phyloP scores from a whole-genome alignment of 2,797 vertebrate genomes.

The Oreortyx pictus region DNA sequence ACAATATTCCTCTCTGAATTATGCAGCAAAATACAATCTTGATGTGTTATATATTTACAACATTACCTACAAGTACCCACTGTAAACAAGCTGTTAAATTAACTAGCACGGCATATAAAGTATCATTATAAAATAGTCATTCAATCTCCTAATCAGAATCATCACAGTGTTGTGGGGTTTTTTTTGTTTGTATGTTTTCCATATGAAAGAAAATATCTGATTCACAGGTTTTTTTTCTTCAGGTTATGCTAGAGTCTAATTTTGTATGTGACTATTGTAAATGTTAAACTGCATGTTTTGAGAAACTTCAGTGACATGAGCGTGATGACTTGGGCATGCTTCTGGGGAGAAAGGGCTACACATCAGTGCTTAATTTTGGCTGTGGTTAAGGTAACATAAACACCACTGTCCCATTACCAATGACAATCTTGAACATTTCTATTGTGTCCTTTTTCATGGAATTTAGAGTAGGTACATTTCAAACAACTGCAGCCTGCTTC shows the following conservation, averaged over 20 bases:
- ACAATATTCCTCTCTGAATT: neutral
- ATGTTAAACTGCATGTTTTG: neutral
- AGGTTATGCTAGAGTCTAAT: neutral
- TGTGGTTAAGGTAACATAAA: neutral
- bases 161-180: neutral
- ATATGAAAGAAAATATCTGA: conserved; percentile 54
- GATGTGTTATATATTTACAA: conserved; percentile 45
- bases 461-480: neutral
- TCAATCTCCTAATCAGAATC: conserved; percentile 53
- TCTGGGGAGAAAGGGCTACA: neutral
- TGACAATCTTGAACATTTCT: neutral
- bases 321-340: neutral
- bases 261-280: neutral
- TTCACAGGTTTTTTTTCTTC: neutral
- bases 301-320: neutral
- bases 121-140: conserved; percentile 53
- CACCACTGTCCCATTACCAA: neutral
- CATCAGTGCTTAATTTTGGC: neutral
- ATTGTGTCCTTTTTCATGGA: neutral
- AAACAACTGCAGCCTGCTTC: neutral
- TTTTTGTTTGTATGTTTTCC: conserved; percentile 6
- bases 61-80: conserved; percentile 50
- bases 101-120: conserved; percentile 27
- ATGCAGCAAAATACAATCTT: neutral
- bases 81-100: conserved; percentile 64